Evolutionary conservation across 2,888 invertebrate species (phyloP).

Genomic region (Brachypterus glaber): DNA sequence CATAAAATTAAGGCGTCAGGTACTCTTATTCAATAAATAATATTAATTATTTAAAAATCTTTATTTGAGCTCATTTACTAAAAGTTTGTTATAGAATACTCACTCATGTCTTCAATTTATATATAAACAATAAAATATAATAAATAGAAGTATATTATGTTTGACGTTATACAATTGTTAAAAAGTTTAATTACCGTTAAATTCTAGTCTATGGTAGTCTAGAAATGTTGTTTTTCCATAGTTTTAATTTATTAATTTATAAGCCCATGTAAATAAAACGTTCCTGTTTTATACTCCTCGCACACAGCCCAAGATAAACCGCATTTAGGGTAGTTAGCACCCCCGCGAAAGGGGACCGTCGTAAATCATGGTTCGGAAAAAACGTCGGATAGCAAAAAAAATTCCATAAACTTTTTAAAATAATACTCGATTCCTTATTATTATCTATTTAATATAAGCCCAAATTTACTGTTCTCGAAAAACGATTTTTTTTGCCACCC

Average conservation of each 20-base stretch:
- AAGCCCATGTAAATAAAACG: conserved; percentile 13
- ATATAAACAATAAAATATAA: background rate
- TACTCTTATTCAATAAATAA: too few species aligned
- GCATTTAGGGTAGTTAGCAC: conserved; percentile 25
- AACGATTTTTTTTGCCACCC: too few species aligned
- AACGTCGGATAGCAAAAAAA: too few species aligned
- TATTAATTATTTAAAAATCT: too few species aligned
- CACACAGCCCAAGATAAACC: conserved; percentile 10
- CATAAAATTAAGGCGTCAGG: too few species aligned
- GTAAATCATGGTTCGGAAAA: too few species aligned
- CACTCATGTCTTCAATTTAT: too few species aligned
- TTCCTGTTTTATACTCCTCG: conserved; percentile 20
- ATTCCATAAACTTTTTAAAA: background rate
- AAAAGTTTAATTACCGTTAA: conserved; percentile 8
- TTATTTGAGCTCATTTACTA: too few species aligned
- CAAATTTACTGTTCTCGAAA: too few species aligned
- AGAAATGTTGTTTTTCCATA: conserved; percentile 7
- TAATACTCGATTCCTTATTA: too few species aligned
- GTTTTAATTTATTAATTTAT: background rate
- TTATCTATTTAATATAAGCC: too few species aligned
- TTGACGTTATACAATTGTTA: conserved; percentile 1
- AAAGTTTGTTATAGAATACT: background rate
- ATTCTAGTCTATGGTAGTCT: conserved; percentile 18
- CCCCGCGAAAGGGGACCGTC: too few species aligned
- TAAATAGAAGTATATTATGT: background rate